These are phyloP conservation scores for Andrena bicolor DNA, from an alignment of 2,888 invertebrate genomes.

Conservation along the genomic window DNA sequence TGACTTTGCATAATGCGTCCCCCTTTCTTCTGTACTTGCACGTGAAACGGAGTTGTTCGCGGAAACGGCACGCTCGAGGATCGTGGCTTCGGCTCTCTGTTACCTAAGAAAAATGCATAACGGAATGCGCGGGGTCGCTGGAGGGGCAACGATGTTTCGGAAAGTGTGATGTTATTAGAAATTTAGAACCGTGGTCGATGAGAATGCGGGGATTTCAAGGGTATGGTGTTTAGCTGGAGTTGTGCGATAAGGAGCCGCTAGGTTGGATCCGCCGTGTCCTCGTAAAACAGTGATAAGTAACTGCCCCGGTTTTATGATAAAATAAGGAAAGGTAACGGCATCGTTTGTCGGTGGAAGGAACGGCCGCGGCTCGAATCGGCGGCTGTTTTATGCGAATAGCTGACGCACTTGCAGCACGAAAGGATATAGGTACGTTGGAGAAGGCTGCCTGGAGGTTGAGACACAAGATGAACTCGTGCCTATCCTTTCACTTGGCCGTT, in stretches of 20 bases:
- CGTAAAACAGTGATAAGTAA: background rate
- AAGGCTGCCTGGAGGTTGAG: conserved; percentile 67
- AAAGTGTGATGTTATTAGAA: too few species aligned
- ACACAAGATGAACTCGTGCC: conserved; percentile 74
- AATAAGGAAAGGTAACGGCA: conserved; percentile 5
- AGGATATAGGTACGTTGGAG: conserved; percentile 50
- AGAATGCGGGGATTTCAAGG: too few species aligned
- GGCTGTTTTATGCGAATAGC: conserved; percentile 35
- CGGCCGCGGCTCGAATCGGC: conserved; percentile 21
- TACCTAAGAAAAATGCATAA: too few species aligned
- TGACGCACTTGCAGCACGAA: conserved; percentile 55
- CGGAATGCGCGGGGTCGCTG: too few species aligned
- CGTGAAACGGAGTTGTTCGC: conserved; percentile 10
- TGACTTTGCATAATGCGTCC: conserved; percentile 34
- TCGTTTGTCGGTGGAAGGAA: conserved; percentile 19
- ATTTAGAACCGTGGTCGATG: too few species aligned
- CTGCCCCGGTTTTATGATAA: conserved; percentile 4
- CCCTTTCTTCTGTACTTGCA: conserved; percentile 1
- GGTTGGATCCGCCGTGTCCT: background rate
- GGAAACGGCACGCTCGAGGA: conserved; percentile 11
- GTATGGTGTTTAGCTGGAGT: background rate
- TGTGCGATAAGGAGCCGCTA: background rate
- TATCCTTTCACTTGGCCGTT: conserved; percentile 78
- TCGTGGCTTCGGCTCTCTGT: background rate
- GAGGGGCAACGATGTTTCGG: too few species aligned